Evolutionary conservation across 2,797 vertebrate species (phyloP), one percentile per base, ranked within the genome.

Genomic region (Orientallactaga sibirica): DNA sequence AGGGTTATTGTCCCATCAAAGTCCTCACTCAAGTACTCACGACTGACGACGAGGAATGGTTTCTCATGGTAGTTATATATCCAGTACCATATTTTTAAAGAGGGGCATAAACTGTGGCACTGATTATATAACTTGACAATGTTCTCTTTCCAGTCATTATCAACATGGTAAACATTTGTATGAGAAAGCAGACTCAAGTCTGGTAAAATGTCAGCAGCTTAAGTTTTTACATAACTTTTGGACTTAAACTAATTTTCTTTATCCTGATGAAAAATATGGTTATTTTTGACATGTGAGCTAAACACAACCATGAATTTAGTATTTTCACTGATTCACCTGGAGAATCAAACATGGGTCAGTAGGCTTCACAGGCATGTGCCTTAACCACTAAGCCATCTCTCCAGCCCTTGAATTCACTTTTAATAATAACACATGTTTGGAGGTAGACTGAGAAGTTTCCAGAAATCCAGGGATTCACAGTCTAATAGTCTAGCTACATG

Each of bases 1-100:
- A 90, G 64, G 16, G 77, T 16, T 85, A 85, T 89, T 88, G 83
- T 91, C 88, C 85, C 43, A 86, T 84, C 78, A 29, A 80, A 92
- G 76, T 86, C 20, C 24, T 19, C 1, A 83, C 74, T 83, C 91
- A 82, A 79, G 33, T 88, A 79, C 68, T 92, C 33, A 14, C 33
- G 73, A 92, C 6, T 27, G 71, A 88, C 52, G 24, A 4, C 62
- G 87, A 79, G 68, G 80, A 78, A 37, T 94, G 82, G 68, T 22
- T 81, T 92, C 37, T 70, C 61, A 93, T 81, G 19, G 24, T 90
- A 10, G 16, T 70, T 52, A 6, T 27, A 62, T 9, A 19, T 52
- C 25, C 7, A 9, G 79, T 33, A 71, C 73, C 61, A 33, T 62
- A 88, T 78, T 96, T 78, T 70, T 82, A 78, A 92, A 76, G 7